Conservation (phyloP, 64 coral and sea anemone genomes). For the Pocillopora damicornis region DNA sequence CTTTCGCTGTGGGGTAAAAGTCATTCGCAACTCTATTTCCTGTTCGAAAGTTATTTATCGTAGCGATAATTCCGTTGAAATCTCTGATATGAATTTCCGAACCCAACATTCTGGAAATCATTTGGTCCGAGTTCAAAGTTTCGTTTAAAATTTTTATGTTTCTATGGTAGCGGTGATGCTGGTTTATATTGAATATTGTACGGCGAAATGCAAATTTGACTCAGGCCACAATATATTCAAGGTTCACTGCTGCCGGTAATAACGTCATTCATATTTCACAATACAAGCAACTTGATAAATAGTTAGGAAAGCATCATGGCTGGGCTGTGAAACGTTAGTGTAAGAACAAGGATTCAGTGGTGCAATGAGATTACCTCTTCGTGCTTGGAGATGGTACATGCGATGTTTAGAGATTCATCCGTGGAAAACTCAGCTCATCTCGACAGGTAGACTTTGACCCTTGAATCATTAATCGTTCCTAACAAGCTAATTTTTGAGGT, state of each 20-base stretch:
- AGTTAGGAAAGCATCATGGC: too few relatives aligned
- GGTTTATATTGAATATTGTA: neutral
- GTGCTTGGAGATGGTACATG: slow-evolving; percentile 61
- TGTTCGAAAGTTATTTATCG: too few relatives aligned
- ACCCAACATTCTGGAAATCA: too few relatives aligned
- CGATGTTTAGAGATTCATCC: slow-evolving; percentile 50
- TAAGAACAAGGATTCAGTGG: neutral
- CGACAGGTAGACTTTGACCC: slow-evolving; percentile 38
- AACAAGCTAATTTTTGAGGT: too few relatives aligned
- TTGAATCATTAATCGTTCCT: neutral
- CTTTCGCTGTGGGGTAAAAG: too few relatives aligned
- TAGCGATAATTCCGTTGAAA: too few relatives aligned
- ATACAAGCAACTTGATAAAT: neutral
- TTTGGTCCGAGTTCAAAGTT: too few relatives aligned
- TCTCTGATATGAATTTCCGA: too few relatives aligned
- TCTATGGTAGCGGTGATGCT: neutral
- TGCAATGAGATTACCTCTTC: slow-evolving; percentile 6
- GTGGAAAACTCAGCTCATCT: slow-evolving; percentile 73
- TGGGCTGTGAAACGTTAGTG: neutral
- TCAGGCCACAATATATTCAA: neutral
- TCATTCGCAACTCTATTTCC: too few relatives aligned
- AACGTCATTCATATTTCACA: neutral
- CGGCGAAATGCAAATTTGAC: neutral
- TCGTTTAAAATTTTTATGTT: too few relatives aligned
- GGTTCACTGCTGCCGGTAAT: neutral